A percentile compares a stretch with the other conserved stretches of the same genome.
These are phyloP conservation scores for Takifugu flavidus DNA, from an alignment of 2,113 vertebrate genomes.

Conservation along the genomic window DNA sequence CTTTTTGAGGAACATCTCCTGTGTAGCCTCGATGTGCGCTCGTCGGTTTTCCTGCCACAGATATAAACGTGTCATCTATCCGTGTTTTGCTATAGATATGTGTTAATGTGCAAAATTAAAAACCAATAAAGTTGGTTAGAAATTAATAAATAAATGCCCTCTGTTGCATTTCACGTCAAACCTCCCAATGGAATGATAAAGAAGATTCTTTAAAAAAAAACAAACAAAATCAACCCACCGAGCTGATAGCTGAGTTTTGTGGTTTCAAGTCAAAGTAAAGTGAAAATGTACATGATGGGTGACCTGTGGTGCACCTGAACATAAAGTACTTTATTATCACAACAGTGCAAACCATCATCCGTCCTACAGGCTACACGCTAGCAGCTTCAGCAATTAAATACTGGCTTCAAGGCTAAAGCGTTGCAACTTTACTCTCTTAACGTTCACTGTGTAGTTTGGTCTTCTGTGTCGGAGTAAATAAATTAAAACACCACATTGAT, in stretches of 20 bases:
- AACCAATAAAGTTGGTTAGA: slow-evolving; percentile 45
- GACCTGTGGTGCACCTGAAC: slow-evolving; percentile 21
- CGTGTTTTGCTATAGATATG: slow-evolving; percentile 63
- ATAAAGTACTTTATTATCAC: slow-evolving; percentile 15
- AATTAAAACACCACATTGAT: slow-evolving; percentile 38
- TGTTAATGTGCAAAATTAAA: slow-evolving; percentile 72
- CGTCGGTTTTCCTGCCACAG: slow-evolving; percentile 40
- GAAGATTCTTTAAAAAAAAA: slow-evolving; percentile 29
- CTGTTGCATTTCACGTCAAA: slow-evolving; percentile 53
- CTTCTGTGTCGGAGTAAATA: not conserved
- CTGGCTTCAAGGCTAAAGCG: slow-evolving; percentile 22
- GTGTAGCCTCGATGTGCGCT: slow-evolving; percentile 56
- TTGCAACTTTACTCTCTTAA: slow-evolving; percentile 16
- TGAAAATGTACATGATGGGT: slow-evolving; percentile 20
- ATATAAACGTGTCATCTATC: slow-evolving; percentile 39
- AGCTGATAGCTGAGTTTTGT: slow-evolving; percentile 43
- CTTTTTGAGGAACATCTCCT: slow-evolving; percentile 38
- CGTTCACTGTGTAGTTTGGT: slow-evolving; percentile 4
- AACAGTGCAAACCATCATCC: slow-evolving; percentile 9
- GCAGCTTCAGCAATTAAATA: slow-evolving; percentile 34
- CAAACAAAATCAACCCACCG: slow-evolving; percentile 15
- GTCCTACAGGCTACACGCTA: slow-evolving; percentile 20
- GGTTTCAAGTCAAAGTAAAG: slow-evolving; percentile 40
- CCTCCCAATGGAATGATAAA: slow-evolving; percentile 42
- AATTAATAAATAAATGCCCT: slow-evolving; percentile 61